Evolutionary conservation across 2,888 invertebrate species (phyloP).

Genomic region (Sussaba pulchella): DNA sequence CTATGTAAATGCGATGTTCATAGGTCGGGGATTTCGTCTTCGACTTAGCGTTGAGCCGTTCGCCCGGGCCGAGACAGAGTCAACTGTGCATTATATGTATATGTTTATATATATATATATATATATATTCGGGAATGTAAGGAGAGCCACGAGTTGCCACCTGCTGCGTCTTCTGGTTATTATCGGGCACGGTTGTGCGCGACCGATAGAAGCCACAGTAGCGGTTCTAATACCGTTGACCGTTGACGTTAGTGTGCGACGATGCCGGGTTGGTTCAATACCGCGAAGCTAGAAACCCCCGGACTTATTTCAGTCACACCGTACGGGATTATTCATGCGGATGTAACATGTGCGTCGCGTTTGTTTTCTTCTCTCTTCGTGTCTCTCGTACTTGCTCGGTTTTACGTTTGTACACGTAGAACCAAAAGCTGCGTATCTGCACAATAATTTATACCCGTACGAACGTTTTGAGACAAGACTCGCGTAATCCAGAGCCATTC

Average conservation of each 20-base stretch:
- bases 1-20: constrained; percentile 59
- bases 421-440: constrained; percentile 20
- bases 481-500: constrained; percentile 57
- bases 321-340: constrained; percentile 12
- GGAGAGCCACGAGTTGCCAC: constrained; percentile 54
- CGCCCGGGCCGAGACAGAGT: constrained; percentile 15
- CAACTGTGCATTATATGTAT: no score
- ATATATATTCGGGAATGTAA: no score
- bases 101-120: no score
- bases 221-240: constrained; percentile 23
- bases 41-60: constrained; percentile 13
- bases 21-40: constrained; percentile 64
- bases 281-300: constrained; percentile 51
- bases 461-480: constrained; percentile 56
- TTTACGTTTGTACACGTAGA: no score
- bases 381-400: constrained; percentile 17
- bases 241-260: constrained; percentile 34
- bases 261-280: constrained; percentile 52
- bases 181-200: constrained; percentile 38
- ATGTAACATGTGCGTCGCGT: no score
- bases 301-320: constrained; percentile 61
- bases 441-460: constrained; percentile 48
- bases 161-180: constrained; percentile 57
- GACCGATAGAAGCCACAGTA: constrained; percentile 52
- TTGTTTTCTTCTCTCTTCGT: constrained; percentile 16